Percentiles rank a stretch among this genome's conserved stretches.
Evolutionary conservation across 2,113 vertebrate species (phyloP).

Genomic region (Etheostoma cragini): DNA sequence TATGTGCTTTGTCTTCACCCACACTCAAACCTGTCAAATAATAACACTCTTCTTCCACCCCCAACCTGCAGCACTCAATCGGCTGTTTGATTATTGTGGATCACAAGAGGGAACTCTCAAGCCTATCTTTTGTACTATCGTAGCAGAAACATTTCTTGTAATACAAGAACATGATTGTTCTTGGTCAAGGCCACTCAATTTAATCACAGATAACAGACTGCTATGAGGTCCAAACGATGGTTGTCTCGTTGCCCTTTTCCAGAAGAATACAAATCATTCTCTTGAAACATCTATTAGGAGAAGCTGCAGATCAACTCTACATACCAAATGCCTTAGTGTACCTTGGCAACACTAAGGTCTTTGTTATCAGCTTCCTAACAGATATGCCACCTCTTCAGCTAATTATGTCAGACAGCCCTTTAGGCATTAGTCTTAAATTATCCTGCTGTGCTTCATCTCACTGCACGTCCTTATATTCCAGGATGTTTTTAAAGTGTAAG

Average conservation of each 20-base stretch:
- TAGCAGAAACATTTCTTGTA: not conserved
- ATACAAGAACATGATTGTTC: not conserved
- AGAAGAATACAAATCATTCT: not conserved
- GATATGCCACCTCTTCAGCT: conserved; percentile 41
- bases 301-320: conserved; percentile 13
- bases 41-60: conserved; percentile 55
- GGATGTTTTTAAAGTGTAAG: conserved; percentile 24
- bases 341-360: conserved; percentile 23
- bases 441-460: conserved; percentile 43
- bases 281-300: not conserved
- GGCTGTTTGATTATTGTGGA: conserved; percentile 28
- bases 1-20: conserved; percentile 68
- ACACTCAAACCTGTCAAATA: conserved; percentile 72
- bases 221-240: not conserved
- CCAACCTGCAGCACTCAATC: conserved; percentile 47
- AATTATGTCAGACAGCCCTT: conserved; percentile 59
- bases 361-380: conserved; percentile 56
- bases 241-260: not conserved
- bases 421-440: conserved; percentile 37
- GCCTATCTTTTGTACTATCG: not conserved
- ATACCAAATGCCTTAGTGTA: conserved; percentile 14
- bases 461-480: conserved; percentile 22
- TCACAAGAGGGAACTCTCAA: conserved; percentile 2
- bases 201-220: not conserved
- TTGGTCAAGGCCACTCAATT: not conserved